phyloP scores from a whole-genome alignment of 2,113 vertebrate genomes.

The Ursus arctos region DNA sequence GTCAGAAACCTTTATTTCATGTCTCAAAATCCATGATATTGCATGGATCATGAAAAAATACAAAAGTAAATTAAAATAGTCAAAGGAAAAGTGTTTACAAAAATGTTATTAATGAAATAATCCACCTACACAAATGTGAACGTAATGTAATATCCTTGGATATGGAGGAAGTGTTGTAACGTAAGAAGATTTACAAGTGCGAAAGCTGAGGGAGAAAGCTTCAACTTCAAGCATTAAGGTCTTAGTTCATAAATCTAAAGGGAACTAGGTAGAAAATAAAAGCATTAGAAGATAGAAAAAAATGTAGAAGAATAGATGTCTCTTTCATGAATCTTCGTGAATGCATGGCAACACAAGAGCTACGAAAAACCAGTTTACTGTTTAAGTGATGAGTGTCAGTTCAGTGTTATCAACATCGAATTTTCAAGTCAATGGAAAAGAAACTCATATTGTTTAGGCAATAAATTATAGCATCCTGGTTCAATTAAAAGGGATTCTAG shows the following conservation, averaged over 20 bases:
- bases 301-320: background rate
- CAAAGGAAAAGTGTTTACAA: conserved; percentile 64
- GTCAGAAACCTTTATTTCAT: background rate
- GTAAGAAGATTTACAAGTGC: conserved; percentile 17
- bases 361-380: background rate
- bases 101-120: conserved; percentile 71
- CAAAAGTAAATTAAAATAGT: conserved; percentile 47
- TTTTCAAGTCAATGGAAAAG: conserved; percentile 65
- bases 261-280: conserved; percentile 49
- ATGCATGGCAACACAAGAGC: background rate
- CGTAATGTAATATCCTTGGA: conserved; percentile 64
- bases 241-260: conserved; percentile 62
- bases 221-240: conserved; percentile 46
- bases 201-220: conserved; percentile 26
- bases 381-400: background rate
- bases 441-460: conserved; percentile 15
- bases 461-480: background rate
- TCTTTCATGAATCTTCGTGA: conserved; percentile 40
- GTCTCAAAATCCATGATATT: background rate
- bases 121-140: conserved; percentile 59
- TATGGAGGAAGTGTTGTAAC: conserved; percentile 23
- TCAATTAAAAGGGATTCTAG: conserved; percentile 19
- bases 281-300: conserved; percentile 42
- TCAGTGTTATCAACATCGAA: background rate
- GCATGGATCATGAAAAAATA: conserved; percentile 45